Evolutionary conservation across 2,797 vertebrate genomes (phyloP).

Genomic region (Mus caroli): DNA sequence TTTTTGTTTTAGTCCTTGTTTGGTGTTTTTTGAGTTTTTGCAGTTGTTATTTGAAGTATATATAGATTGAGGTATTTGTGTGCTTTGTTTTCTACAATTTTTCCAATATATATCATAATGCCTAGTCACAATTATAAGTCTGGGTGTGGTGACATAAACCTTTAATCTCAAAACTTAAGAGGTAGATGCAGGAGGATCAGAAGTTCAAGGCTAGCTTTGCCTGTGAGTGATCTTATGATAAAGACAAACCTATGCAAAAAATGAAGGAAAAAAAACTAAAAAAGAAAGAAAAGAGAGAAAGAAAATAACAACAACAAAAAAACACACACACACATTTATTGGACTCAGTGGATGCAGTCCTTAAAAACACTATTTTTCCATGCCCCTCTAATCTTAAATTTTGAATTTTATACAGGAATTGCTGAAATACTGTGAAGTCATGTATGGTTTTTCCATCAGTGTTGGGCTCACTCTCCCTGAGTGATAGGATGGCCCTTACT

Average conservation of each 20-base stretch:
- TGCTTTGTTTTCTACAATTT: background rate
- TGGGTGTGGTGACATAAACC: background rate
- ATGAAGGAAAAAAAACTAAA: background rate
- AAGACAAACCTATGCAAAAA: background rate
- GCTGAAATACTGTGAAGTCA: background rate
- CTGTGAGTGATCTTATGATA: background rate
- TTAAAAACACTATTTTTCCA: background rate
- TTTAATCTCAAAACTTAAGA: background rate
- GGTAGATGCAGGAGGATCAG: background rate
- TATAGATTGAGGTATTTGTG: background rate
- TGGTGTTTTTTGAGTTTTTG: too few species aligned
- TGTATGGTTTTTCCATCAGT: background rate
- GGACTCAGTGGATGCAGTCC: background rate
- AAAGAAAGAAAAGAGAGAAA: accelerated
- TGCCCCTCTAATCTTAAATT: background rate
- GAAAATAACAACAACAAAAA: too few species aligned
- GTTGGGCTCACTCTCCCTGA: background rate
- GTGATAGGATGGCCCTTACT: background rate
- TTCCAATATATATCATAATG: background rate
- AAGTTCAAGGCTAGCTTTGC: background rate
- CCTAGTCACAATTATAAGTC: background rate
- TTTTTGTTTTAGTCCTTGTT: background rate
- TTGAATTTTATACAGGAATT: background rate
- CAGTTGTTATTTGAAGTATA: background rate
- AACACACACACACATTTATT: background rate